A percentile compares a stretch with the other conserved stretches of the same genome.
These are phyloP conservation scores for Syngnathus typhle DNA, from an alignment of 2,113 vertebrate species.

Conservation along the genomic window DNA sequence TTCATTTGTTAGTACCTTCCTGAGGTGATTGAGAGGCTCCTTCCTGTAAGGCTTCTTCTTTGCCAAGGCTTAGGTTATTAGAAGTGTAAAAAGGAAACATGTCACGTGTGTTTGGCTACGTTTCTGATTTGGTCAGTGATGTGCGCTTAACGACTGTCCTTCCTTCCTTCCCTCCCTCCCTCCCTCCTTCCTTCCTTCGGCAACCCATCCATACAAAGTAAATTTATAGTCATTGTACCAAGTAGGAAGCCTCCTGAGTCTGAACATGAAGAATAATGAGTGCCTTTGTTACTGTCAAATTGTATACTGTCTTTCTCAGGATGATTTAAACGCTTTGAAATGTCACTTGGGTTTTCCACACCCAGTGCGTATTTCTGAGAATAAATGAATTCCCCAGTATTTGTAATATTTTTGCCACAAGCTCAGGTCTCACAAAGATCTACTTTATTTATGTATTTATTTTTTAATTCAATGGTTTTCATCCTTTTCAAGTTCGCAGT, in stretches of 20 bases:
- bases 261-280: constrained; percentile 7
- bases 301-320: constrained; percentile 29
- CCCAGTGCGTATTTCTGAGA: constrained; percentile 28
- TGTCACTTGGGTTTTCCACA: constrained; percentile 21
- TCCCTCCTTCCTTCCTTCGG: too few species aligned
- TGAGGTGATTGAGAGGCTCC: neutral
- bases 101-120: neutral
- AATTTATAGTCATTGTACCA: constrained; percentile 6
- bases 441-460: too few species aligned
- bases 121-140: neutral
- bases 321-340: constrained; percentile 34
- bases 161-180: too few species aligned
- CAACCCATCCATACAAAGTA: neutral
- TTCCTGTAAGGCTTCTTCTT: neutral
- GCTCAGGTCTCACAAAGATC: too few species aligned
- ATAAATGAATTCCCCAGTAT: constrained; percentile 51
- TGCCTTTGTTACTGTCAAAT: constrained; percentile 1
- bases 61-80: neutral
- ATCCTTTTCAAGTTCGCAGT: too few species aligned
- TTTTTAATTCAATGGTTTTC: too few species aligned
- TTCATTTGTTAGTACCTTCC: neutral
- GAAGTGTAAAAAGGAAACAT: neutral
- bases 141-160: too few species aligned
- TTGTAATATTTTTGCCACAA: neutral
- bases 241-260: constrained; percentile 48